phyloP scores from a whole-genome alignment of 2,888 invertebrate species.

The Callosobruchus maculatus region DNA sequence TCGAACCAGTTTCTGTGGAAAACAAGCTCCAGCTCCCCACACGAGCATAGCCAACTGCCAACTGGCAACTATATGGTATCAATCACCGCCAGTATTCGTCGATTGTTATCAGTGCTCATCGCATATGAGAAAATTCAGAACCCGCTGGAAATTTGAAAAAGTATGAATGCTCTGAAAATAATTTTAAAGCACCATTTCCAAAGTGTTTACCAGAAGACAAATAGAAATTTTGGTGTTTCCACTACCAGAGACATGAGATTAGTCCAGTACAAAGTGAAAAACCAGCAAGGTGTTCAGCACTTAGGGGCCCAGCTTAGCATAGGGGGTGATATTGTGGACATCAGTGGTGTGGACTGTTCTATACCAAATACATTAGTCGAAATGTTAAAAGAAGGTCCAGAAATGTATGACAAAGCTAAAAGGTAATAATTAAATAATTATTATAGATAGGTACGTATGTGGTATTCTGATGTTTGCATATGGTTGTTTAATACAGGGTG shows the following conservation, averaged over 20 bases:
- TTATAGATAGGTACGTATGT: no score
- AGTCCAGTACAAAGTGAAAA: conserved; percentile 64
- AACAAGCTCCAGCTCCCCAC: background rate
- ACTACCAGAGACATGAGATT: conserved; percentile 58
- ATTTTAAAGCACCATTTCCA: background rate
- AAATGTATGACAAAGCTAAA: conserved; percentile 53
- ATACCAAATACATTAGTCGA: conserved; percentile 56
- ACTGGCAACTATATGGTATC: no score
- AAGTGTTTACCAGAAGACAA: background rate
- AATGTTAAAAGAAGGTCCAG: conserved; percentile 52
- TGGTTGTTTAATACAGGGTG: background rate
- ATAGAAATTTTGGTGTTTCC: conserved; percentile 38
- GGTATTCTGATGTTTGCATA: no score
- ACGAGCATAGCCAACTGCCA: background rate
- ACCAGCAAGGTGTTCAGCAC: conserved; percentile 56
- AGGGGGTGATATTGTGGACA: conserved; percentile 65
- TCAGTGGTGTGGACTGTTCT: conserved; percentile 55
- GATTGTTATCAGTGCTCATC: no score
- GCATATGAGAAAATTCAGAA: background rate
- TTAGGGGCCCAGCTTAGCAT: conserved; percentile 58
- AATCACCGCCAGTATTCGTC: no score
- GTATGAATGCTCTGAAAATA: background rate
- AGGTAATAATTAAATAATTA: conserved; percentile 47
- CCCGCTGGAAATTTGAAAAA: background rate
- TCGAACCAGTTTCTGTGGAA: background rate